phyloP scores from a whole-genome alignment of 2,113 vertebrate genomes.

The Melierax canorus region DNA sequence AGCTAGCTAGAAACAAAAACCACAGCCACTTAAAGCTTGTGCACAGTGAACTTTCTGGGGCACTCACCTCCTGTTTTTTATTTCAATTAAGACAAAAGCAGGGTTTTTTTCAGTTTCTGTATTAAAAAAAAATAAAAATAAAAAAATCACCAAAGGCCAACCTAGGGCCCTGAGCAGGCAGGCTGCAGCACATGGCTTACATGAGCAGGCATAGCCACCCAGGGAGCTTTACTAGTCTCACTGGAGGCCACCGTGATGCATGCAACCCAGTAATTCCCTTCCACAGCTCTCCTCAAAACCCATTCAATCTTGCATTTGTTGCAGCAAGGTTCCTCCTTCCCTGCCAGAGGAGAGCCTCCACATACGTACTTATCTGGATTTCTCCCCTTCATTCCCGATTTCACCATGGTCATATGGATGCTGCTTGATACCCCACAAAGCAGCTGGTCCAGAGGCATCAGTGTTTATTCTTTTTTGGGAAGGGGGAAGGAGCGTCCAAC shows the following conservation, averaged over 20 bases:
- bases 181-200: not conserved
- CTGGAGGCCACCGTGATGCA: not conserved
- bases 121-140: not conserved
- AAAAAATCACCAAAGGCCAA: not conserved
- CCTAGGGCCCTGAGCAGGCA: not conserved
- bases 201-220: not conserved
- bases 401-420: not conserved
- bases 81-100: slow-evolving; percentile 23
- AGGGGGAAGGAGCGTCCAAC: not conserved
- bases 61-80: not conserved
- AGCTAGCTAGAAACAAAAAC: slow-evolving; percentile 22
- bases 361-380: rapidly evolving
- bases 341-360: not conserved
- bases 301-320: rapidly evolving
- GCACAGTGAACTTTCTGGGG: not conserved
- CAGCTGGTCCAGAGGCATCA: not conserved
- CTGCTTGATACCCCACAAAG: not conserved
- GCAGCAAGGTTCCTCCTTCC: not conserved
- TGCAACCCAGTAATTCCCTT: no score
- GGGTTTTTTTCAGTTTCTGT: not conserved
- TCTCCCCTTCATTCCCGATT: not conserved
- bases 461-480: not conserved
- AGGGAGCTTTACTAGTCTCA: not conserved
- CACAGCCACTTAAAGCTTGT: not conserved
- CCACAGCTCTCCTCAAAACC: not conserved